Percentiles rank a stretch among this genome's conserved stretches.
phyloP scores from a whole-genome alignment of 2,888 invertebrate genomes.

The Clanis bilineata region DNA sequence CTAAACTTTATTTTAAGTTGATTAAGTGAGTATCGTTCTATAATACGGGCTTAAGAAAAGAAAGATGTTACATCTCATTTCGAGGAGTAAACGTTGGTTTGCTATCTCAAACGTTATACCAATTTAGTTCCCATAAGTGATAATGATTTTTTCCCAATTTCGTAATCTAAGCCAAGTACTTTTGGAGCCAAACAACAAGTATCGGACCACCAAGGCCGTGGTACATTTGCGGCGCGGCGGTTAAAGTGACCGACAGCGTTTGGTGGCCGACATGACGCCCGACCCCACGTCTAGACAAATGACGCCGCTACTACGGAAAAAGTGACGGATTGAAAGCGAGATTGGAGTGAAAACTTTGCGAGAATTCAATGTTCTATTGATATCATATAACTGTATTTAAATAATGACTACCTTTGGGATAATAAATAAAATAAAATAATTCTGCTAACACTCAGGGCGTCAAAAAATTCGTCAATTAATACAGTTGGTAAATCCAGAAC shows the following conservation, averaged over 20 bases:
- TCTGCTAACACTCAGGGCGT: too few species aligned
- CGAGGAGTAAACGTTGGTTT: too few species aligned
- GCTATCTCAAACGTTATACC: neutral
- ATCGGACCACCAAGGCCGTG: constrained; percentile 41
- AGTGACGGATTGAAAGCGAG: constrained; percentile 21
- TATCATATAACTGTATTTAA: neutral
- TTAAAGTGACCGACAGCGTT: constrained; percentile 20
- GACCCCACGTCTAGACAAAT: constrained; percentile 44
- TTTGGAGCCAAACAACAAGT: constrained; percentile 12
- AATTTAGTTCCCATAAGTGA: neutral
- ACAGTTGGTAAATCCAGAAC: too few species aligned
- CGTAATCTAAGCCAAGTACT: constrained; percentile 12
- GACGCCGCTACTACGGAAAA: constrained; percentile 27
- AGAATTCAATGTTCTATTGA: neutral
- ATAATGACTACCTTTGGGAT: too few species aligned
- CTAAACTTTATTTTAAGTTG: too few species aligned
- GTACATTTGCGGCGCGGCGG: constrained; percentile 29
- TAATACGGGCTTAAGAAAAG: too few species aligned
- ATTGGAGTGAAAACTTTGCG: constrained; percentile 18
- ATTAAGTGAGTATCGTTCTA: too few species aligned
- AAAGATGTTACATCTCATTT: too few species aligned
- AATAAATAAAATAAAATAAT: too few species aligned
- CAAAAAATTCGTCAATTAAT: too few species aligned
- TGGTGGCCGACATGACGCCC: constrained; percentile 34
- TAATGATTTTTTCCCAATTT: neutral